Conservation (phyloP, 2,797 vertebrate genomes). For the Amblyopsis hoosieri region DNA sequence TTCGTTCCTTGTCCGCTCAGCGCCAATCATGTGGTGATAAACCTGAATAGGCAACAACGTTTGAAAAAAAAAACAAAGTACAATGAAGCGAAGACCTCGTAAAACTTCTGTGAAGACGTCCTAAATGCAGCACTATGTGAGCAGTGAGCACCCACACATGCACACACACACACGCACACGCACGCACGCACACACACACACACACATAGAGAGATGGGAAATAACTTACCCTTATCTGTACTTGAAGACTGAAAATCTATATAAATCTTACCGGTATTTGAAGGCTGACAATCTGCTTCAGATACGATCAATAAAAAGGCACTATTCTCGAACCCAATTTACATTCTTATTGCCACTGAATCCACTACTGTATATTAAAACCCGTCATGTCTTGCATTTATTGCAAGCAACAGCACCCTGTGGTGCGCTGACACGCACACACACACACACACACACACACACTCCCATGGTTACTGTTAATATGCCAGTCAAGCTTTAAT, state of each 20-base stretch:
- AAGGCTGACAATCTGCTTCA: too few relatives aligned
- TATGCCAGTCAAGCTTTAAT: too few relatives aligned
- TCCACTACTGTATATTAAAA: not conserved
- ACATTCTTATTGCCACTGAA: not conserved
- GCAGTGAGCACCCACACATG: not conserved
- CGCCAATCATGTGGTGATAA: constrained; percentile 22
- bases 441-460: too few relatives aligned
- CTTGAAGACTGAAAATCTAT: not conserved
- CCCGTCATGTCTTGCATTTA: not conserved
- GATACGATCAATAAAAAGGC: not conserved
- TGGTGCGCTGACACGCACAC: not conserved
- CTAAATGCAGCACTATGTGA: not conserved
- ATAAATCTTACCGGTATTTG: too few relatives aligned
- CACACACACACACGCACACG: constrained; percentile 7
- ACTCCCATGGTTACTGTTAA: too few relatives aligned
- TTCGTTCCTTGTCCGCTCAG: constrained; percentile 28
- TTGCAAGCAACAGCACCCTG: not conserved
- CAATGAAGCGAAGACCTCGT: constrained; percentile 10
- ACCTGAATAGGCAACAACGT: constrained; percentile 31
- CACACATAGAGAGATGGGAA: not conserved
- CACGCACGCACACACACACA: not conserved
- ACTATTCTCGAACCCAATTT: not conserved
- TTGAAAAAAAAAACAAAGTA: constrained; percentile 8
- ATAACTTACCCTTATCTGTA: not conserved
- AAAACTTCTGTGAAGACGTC: constrained; percentile 6